phyloP scores from a whole-genome alignment of 2,113 vertebrate genomes.

The Struthio camelus region DNA sequence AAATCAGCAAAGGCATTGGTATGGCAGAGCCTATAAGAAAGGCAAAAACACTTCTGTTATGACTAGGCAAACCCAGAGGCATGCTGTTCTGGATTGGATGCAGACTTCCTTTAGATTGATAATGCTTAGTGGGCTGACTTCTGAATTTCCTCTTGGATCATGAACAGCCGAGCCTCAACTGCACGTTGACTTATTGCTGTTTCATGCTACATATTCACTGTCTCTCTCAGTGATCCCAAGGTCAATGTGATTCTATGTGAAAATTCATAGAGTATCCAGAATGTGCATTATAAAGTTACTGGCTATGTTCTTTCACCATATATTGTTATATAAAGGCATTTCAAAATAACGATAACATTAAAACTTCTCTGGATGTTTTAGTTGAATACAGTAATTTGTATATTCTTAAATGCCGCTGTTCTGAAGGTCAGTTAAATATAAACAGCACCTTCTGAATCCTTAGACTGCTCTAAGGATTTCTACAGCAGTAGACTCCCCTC shows the following conservation, averaged over 20 bases:
- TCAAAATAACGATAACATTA: neutral
- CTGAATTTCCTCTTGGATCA: neutral
- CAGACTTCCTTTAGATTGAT: neutral
- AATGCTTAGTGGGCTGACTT: neutral
- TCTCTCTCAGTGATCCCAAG: neutral
- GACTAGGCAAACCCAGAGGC: constrained; percentile 5
- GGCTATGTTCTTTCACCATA: neutral
- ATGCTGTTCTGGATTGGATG: neutral
- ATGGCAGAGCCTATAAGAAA: neutral
- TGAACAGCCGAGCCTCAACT: neutral
- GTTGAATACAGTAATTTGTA: neutral
- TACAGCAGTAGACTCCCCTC: too few relatives aligned
- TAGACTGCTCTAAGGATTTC: too few relatives aligned
- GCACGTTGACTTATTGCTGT: neutral
- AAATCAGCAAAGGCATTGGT: constrained; percentile 1
- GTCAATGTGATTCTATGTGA: neutral
- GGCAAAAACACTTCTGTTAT: neutral
- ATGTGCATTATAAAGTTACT: neutral
- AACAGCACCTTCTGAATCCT: neutral
- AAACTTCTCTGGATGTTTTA: neutral
- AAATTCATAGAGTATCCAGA: neutral
- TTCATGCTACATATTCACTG: neutral
- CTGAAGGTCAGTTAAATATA: neutral
- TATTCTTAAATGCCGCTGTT: neutral
- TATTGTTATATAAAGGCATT: neutral